A percentile compares a stretch with the other conserved stretches of the same genome.
These are phyloP conservation scores for Amphiduros pacificus DNA, from an alignment of 2,888 invertebrate species.

Conservation along the genomic window DNA sequence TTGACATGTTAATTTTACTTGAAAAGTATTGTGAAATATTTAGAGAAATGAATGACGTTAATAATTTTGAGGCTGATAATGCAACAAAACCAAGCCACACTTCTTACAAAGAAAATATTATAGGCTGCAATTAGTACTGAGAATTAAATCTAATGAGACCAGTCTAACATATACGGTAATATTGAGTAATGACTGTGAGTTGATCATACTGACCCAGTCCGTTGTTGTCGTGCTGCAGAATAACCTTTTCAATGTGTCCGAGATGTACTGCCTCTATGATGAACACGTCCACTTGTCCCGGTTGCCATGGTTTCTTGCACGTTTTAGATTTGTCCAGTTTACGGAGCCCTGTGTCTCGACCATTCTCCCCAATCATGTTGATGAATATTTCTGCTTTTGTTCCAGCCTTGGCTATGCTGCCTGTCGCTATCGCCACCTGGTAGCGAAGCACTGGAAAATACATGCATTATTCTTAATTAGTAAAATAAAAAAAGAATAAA, in stretches of 20 bases:
- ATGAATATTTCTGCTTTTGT: conserved; percentile 29
- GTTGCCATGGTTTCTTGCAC: conserved; percentile 11
- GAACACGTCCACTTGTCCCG: conserved; percentile 48
- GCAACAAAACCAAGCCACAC: no score
- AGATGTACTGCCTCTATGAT: conserved; percentile 53
- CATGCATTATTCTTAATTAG: neutral
- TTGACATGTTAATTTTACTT: no score
- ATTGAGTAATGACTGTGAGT: no score
- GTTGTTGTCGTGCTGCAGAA: conserved; percentile 42
- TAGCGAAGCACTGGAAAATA: conserved; percentile 2
- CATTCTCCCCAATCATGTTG: conserved; percentile 21
- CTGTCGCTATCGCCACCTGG: conserved; percentile 27
- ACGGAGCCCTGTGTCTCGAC: conserved; percentile 17
- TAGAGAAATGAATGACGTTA: neutral
- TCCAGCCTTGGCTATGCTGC: conserved; percentile 29
- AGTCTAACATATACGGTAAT: no score
- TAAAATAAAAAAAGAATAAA: neutral
- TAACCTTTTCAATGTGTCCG: conserved; percentile 39
- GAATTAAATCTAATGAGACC: no score
- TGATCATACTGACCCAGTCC: conserved; percentile 2
- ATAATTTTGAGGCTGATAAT: no score
- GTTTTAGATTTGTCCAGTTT: conserved; percentile 13
- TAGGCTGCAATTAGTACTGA: no score
- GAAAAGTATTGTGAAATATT: no score
- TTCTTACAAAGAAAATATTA: no score